Evolutionary conservation across 35 echinoderm and acorn worm species (phyloP), one percentile per base, ranked within the genome.

Genomic region (Ophioderma brevispina): DNA sequence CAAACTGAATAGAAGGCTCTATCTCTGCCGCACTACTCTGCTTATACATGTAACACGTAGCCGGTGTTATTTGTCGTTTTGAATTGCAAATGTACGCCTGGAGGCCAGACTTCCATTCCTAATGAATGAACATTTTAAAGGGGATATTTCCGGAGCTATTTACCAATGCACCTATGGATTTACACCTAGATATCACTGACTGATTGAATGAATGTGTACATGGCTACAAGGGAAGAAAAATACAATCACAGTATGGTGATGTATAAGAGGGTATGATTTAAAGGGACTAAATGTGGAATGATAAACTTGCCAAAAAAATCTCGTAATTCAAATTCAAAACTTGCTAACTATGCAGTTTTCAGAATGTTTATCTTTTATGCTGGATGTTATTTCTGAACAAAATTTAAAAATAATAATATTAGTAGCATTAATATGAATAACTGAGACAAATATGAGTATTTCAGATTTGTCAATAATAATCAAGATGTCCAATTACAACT

Each of bases 71-170:
- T 70, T 70, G 59, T 70, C 59, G 59, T 70, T 70, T 70, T 70
- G 59, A 70, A 70, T 70, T 70, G 59, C 59, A 70, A 70, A 70
- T 70, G 59, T 30, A 13, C 4, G 59, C 59, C 59, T 70, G 15
- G 59, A 70, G 59, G 59, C 59, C 59, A 70, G 23, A 8, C 59
- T 70, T 25, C 59, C n/a, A 70, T 70, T 70, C 15, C 23, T 70
- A 70, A 70, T 70, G 59, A 70, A 70, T 70, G 59, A 70, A 70
- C 59, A 70, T 70, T 70, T 70, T 70, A 70, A 70, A 70, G 59
- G 28, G 59, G 59, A 70, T 70, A 70, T 70, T 13, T 70, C 59
- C 59, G 15, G 59, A 18, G 59, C 59, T 70, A 70, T 70, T 70
- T 70, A 70, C 59, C 15, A 70, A 70, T 70, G 59, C 59, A 70